Evolutionary conservation across 2,888 invertebrate species (phyloP).

Genomic region (Nemotelus nigrinus): DNA sequence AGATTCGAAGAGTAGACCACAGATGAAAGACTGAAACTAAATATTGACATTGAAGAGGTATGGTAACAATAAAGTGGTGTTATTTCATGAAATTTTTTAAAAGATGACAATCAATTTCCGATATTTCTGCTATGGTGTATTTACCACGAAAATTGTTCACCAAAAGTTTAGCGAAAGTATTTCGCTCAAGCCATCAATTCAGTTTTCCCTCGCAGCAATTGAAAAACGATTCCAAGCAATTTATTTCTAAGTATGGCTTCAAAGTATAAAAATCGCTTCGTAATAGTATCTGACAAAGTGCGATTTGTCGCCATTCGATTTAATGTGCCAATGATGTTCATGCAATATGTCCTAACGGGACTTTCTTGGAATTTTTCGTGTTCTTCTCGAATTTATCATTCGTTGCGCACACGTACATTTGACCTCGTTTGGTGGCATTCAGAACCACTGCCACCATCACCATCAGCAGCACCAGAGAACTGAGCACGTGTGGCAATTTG

Average conservation of each 20-base stretch:
- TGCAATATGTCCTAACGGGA: neutral
- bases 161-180: no score
- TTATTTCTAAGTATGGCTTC: neutral
- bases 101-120: no score
- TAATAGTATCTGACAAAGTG: conserved; percentile 26
- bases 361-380: neutral
- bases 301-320: conserved; percentile 18
- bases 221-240: neutral
- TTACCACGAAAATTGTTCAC: no score
- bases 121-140: no score
- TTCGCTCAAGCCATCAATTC: no score
- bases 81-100: no score
- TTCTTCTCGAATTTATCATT: conserved; percentile 10
- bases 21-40: neutral
- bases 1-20: neutral
- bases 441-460: no score
- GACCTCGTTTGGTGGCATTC: no score
- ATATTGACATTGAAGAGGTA: conserved; percentile 19
- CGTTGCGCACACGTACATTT: no score
- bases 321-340: neutral
- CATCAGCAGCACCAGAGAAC: no score
- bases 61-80: neutral
- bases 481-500: no score
- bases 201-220: no score
- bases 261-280: neutral